Base-by-base conservation (phyloP, 2,797 vertebrate species). In the Hippoglossus hippoglossus region DNA sequence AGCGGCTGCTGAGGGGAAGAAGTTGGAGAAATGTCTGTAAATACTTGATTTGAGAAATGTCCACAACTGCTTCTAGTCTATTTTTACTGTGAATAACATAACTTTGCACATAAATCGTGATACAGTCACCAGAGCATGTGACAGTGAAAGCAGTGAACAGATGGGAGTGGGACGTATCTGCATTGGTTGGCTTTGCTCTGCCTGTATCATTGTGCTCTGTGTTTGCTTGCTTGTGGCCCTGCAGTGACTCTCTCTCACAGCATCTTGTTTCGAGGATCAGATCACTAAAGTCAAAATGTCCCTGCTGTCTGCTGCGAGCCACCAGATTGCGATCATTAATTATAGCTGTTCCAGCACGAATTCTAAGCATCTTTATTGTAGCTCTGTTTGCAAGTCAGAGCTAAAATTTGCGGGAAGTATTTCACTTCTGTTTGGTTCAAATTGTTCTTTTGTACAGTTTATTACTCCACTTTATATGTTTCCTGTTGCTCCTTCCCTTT, bases 131-230 rank as follows among this genome's bases (percentile, higher is more conserved):
- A 44, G 63, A 71, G 67, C 72, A 81, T 65, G 82, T 75, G 75
- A 77, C 57, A 65, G 18, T 83, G 82, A 70, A 60, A 51, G 70
- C 54, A 21, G 58, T 6, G 83, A 86, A 72, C 88, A 91, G 90
- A 89, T 85, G 82, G 88, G 80, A 86, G 89, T 89, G 87, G 91
- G 90, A 82, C 22, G 83, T 66, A 67, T 72, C 79, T 80, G 71
- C 84, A 79, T 73, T 63, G 78, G 77, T 82, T 65, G 82, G 73
- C 69, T 83, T 75, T 75, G 79, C 69, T 83, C 76, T 75, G 77
- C 47, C 71, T 84, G 73, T 68, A 71, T 84, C 78, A 80, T 53
- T 75, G 67, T 63, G 82, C 67, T 81, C 54, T 63, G 55, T 77
- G 71, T 87, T 77, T 78, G 63, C 56, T 83, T 75, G 61, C 52